Percentiles rank a stretch among this genome's conserved stretches.
Evolutionary conservation across 1,140 invertebrate genomes (phyloP).

Genomic region (Ephestia elutella): DNA sequence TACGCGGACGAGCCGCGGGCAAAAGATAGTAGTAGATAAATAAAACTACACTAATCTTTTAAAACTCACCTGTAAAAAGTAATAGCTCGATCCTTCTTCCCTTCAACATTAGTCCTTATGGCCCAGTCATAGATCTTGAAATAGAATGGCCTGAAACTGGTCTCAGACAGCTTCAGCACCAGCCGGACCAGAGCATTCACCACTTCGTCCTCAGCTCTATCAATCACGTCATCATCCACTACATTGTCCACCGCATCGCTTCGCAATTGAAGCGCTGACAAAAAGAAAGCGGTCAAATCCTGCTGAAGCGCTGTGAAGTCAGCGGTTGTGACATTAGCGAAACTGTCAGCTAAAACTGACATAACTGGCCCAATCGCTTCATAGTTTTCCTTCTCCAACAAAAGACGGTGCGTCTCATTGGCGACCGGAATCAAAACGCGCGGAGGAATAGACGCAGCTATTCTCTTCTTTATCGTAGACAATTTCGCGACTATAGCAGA

Average conservation of each 20-base stretch:
- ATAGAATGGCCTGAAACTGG: slow-evolving; percentile 89
- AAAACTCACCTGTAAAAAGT: slow-evolving; percentile 83
- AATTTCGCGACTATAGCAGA: slow-evolving; percentile 76
- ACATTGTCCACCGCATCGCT: slow-evolving; percentile 46
- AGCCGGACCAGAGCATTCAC: slow-evolving; percentile 84
- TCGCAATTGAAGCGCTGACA: slow-evolving; percentile 84
- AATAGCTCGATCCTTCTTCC: slow-evolving; percentile 79
- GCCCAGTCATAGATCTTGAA: slow-evolving; percentile 92
- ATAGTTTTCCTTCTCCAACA: slow-evolving; percentile 77
- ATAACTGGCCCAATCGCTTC: slow-evolving; percentile 81
- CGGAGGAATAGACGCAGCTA: slow-evolving; percentile 80
- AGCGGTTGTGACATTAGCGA: slow-evolving; percentile 74
- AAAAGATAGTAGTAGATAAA: too few relatives aligned
- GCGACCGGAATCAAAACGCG: slow-evolving; percentile 86
- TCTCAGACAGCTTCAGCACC: slow-evolving; percentile 91
- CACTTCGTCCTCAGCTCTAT: slow-evolving; percentile 80
- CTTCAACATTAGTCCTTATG: slow-evolving; percentile 74
- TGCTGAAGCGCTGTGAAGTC: slow-evolving; percentile 79
- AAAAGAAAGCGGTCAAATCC: slow-evolving; percentile 83
- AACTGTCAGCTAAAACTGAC: slow-evolving; percentile 82
- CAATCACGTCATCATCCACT: slow-evolving; percentile 49
- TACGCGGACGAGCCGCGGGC: too few relatives aligned
- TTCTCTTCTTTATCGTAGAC: slow-evolving; percentile 78
- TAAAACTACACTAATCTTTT: too few relatives aligned
- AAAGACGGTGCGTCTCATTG: slow-evolving; percentile 77